A percentile compares a stretch with the other conserved stretches of the same genome.
phyloP scores from a whole-genome alignment of 1,140 invertebrate species.

The Euschistus heros region DNA sequence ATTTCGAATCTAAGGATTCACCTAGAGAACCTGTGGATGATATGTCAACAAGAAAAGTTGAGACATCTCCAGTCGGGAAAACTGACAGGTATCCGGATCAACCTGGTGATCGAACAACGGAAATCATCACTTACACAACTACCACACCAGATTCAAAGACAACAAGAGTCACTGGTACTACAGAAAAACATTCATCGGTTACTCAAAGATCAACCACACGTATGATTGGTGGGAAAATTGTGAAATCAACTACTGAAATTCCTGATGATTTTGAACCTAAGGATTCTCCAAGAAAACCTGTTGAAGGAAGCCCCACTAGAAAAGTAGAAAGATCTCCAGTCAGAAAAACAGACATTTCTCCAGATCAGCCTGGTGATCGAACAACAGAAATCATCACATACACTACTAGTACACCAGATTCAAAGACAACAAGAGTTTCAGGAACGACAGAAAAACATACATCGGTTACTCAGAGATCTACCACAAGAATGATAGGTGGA shows the following conservation, averaged over 20 bases:
- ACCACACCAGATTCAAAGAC: neutral
- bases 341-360: neutral
- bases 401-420: neutral
- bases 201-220: constrained; percentile 14
- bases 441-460: neutral
- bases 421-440: neutral
- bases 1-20: neutral
- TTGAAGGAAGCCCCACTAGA: neutral
- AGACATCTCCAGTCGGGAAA: neutral
- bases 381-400: neutral
- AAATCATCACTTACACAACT: neutral
- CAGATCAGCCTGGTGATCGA: neutral
- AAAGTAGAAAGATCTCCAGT: neutral
- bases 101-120: neutral
- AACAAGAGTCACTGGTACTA: neutral
- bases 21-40: neutral
- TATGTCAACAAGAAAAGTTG: neutral
- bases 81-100: neutral
- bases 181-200: neutral
- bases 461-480: neutral
- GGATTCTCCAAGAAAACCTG: neutral
- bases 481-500: constrained; percentile 25
- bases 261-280: neutral
- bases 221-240: constrained; percentile 27
- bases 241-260: constrained; percentile 17